phyloP scores from a whole-genome alignment of 37 sponge, comb jelly and placozoan species.

The Bolinopsis microptera region DNA sequence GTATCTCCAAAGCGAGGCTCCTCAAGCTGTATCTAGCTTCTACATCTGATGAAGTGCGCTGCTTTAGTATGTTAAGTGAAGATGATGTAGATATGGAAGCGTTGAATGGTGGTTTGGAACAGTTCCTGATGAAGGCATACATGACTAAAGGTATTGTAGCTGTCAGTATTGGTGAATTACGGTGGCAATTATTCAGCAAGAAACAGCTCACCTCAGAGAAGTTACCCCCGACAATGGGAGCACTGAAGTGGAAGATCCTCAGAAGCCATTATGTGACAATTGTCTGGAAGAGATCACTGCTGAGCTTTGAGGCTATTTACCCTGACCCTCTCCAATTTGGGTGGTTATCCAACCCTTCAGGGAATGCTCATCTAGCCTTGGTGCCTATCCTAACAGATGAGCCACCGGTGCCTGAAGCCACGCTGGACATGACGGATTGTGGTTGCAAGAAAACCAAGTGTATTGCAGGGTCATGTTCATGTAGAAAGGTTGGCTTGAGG shows the following conservation, averaged over 20 bases:
- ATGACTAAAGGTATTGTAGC: background rate
- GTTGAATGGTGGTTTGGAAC: background rate
- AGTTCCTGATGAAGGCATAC: background rate
- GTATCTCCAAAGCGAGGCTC: background rate
- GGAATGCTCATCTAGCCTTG: too few species aligned
- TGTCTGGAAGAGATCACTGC: background rate
- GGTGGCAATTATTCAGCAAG: background rate
- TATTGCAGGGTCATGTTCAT: background rate
- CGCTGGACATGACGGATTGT: background rate
- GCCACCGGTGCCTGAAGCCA: background rate
- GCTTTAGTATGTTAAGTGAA: background rate
- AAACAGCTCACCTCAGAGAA: background rate
- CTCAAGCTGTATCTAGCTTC: background rate
- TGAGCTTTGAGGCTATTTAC: background rate
- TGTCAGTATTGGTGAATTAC: background rate
- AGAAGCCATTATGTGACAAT: background rate
- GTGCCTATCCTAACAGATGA: background rate
- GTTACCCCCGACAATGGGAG: background rate
- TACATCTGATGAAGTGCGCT: background rate
- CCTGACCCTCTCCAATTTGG: background rate
- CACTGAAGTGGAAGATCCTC: background rate
- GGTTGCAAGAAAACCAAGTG: background rate
- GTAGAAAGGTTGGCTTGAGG: background rate
- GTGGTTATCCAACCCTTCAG: background rate
- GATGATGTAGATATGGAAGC: background rate